Base-by-base conservation (phyloP, 2,797 vertebrate species). In the Neosilurus hyrtlii region DNA sequence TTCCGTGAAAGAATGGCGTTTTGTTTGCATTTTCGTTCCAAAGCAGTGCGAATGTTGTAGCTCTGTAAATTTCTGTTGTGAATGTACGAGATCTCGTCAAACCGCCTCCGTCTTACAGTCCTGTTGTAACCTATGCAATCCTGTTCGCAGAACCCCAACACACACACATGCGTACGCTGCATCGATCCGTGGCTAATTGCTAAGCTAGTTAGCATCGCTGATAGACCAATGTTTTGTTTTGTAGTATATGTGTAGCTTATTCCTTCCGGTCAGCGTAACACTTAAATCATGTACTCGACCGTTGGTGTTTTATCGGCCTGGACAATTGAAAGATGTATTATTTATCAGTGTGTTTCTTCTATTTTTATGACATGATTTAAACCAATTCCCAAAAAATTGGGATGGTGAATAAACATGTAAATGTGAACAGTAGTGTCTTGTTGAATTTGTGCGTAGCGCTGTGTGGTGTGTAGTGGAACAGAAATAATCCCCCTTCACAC, bases 111-210 rank as follows among this genome's bases (percentile, higher is more conserved):
- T 59, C 67, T 80, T 91, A 91, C 56, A 35, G 61, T 90, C 85
- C 24, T 85, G 82, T 87, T 80, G 80, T 86, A 90, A 93, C 90
- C 92, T 94, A 92, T 94, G 90, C 94, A 94, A 92, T 88, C 87
- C 84, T 88, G 80, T 15, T 24, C 22, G 7, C 74, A 54, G 24
- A 18, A 8, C 52, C 70, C 49, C 1, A 24, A 11, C 70, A 43
- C 65, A 16, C 15, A 10, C 67, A 12, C 37, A 14, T 0, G 14
- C 6, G 24, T 35, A 24, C n/a, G 6, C 18, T 57, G 30, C 54
- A 14, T 43, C 8, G 43, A 43, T 8, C 30, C 9, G 2, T 57
- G 54, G 56, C 54, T 37, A 30, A 37, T 35, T 63, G 59, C 84
- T 85, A 87, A 89, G 86, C 90, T 90, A 88, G 89, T 77, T 89